Percentiles rank a stretch among this genome's conserved stretches.
These are phyloP conservation scores for Apostichopus californicus DNA, from an alignment of 35 echinoderm and acorn worm species.

Conservation along the genomic window DNA sequence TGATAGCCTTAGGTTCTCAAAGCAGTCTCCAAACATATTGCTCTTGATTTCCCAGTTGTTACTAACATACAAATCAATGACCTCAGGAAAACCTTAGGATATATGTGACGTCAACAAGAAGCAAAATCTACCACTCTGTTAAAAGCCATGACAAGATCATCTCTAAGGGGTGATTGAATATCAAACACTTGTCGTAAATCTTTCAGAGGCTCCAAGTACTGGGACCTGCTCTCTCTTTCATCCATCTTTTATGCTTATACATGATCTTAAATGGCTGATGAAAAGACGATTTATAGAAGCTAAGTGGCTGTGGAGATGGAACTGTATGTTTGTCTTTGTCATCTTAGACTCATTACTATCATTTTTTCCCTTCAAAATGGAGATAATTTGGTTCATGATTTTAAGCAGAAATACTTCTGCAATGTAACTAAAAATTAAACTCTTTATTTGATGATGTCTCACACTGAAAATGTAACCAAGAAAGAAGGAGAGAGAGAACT, in stretches of 20 bases:
- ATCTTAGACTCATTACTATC: not conserved
- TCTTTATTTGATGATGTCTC: too few species aligned
- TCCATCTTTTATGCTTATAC: not conserved
- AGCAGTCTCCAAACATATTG: not conserved
- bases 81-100: slow-evolving; percentile 6
- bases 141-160: slow-evolving; percentile 10
- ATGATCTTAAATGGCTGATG: slow-evolving; percentile 20
- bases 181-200: slow-evolving; percentile 14
- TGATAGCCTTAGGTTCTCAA: not conserved
- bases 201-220: not conserved
- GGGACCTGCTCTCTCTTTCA: not conserved
- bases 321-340: not conserved
- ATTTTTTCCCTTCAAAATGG: not conserved
- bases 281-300: slow-evolving; percentile 2
- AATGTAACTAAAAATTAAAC: too few species aligned
- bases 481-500: too few species aligned
- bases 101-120: slow-evolving; percentile 17
- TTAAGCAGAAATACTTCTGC: too few species aligned
- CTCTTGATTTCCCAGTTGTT: slow-evolving; percentile 2
- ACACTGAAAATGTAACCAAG: too few species aligned
- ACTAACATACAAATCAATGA: slow-evolving; percentile 34
- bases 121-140: not conserved
- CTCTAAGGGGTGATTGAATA: slow-evolving; percentile 21
- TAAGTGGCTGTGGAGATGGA: not conserved
- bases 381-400: too few species aligned